phyloP scores from a whole-genome alignment of 2,113 vertebrate species.

The Cacatua alba region DNA sequence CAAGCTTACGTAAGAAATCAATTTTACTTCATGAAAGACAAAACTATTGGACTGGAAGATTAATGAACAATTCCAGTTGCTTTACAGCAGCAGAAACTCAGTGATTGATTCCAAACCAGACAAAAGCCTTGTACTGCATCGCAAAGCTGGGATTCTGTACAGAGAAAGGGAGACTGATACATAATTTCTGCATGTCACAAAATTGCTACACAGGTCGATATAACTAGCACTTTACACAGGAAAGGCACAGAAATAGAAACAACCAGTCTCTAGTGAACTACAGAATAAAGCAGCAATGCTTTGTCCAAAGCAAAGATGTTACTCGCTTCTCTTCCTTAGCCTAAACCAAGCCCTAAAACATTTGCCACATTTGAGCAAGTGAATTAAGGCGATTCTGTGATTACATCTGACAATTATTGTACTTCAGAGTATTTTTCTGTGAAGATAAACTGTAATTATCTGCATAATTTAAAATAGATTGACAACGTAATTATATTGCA shows the following conservation, averaged over 20 bases:
- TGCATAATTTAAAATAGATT: background rate
- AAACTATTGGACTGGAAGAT: conserved; percentile 36
- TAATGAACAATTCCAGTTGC: conserved; percentile 8
- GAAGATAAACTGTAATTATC: conserved; percentile 19
- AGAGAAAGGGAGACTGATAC: background rate
- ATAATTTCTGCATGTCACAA: background rate
- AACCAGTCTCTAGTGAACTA: background rate
- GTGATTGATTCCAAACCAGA: conserved; percentile 37
- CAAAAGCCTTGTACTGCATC: conserved; percentile 9
- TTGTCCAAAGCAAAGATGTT: background rate
- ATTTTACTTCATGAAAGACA: conserved; percentile 42
- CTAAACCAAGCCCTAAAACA: background rate
- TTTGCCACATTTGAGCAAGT: background rate
- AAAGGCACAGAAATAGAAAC: background rate
- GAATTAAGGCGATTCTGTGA: background rate
- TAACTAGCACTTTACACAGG: background rate
- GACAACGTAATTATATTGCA: background rate
- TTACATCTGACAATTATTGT: conserved; percentile 13
- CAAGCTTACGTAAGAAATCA: conserved; percentile 35
- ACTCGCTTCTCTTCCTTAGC: background rate
- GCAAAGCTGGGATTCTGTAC: background rate
- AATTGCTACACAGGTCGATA: background rate
- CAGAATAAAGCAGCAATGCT: background rate
- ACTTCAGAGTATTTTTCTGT: background rate
- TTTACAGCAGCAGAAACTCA: background rate